Evolutionary conservation across 2,888 invertebrate genomes (phyloP).

Genomic region (Tanypteryx hageni): DNA sequence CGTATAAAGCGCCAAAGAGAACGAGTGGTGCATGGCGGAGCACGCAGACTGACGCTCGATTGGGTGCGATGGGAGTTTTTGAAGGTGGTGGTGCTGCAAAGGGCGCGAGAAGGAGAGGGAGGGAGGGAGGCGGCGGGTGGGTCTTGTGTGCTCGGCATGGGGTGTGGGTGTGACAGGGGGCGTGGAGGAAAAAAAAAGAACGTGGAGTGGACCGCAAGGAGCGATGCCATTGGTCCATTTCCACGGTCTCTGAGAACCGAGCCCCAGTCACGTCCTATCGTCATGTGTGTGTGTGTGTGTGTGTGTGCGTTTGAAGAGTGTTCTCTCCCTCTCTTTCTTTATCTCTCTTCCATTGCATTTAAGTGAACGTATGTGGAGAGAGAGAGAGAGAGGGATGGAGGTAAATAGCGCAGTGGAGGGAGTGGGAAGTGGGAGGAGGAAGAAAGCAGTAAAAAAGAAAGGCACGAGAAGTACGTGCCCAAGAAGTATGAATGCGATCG

Average conservation of each 20-base stretch:
- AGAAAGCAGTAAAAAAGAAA: not conserved
- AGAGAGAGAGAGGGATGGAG: not conserved
- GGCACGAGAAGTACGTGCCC: not conserved
- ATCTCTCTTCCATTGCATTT: slow-evolving; percentile 46
- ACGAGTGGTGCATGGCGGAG: slow-evolving; percentile 71
- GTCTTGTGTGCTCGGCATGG: not conserved
- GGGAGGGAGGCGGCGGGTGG: slow-evolving; percentile 66
- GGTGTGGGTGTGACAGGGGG: slow-evolving; percentile 37
- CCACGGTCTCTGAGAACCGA: slow-evolving; percentile 44
- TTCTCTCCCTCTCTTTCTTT: not conserved
- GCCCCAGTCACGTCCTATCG: slow-evolving; percentile 56
- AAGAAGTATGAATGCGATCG: too few species aligned
- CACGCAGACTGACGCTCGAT: not conserved
- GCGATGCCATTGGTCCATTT: slow-evolving; percentile 46
- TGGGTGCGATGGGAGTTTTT: slow-evolving; percentile 65
- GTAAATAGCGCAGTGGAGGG: too few species aligned
- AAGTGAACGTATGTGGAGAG: not conserved
- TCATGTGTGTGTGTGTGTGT: slow-evolving; percentile 8
- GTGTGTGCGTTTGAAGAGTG: not conserved
- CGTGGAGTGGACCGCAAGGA: slow-evolving; percentile 55
- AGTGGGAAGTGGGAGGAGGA: not conserved
- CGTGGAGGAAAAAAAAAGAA: not conserved
- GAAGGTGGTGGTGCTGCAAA: slow-evolving; percentile 61
- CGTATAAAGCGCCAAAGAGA: slow-evolving; percentile 72
- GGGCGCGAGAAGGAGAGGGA: slow-evolving; percentile 30